phyloP scores from a whole-genome alignment of 2,888 invertebrate genomes.

The Arctia plantaginis region DNA sequence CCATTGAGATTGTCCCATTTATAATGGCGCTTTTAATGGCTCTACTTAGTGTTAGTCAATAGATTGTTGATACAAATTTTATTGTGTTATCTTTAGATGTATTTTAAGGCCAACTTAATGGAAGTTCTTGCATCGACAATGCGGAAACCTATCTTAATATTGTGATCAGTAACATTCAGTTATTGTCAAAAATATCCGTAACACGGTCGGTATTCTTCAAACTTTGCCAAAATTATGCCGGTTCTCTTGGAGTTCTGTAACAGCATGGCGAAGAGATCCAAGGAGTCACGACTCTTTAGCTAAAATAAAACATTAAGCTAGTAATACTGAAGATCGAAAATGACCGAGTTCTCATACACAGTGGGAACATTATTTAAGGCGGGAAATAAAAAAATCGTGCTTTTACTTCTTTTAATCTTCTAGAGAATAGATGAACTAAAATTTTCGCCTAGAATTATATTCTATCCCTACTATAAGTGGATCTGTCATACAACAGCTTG shows the following conservation, averaged over 20 bases:
- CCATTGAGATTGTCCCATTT: conserved; percentile 29
- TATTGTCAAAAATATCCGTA: too few relatives aligned
- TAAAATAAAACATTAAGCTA: neutral
- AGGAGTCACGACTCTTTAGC: neutral
- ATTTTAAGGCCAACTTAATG: neutral
- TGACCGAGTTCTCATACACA: neutral
- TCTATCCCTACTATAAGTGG: neutral
- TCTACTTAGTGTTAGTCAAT: conserved; percentile 31
- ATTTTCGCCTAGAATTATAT: neutral
- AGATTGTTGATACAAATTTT: neutral
- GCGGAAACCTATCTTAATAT: neutral
- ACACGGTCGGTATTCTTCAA: too few relatives aligned
- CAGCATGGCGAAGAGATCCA: neutral
- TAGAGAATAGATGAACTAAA: neutral
- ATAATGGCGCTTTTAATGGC: conserved; percentile 40
- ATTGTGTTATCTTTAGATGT: neutral
- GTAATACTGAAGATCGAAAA: neutral
- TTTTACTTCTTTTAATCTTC: neutral
- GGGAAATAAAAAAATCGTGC: neutral
- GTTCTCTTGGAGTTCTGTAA: neutral
- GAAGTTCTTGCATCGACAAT: neutral
- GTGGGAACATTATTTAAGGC: too few relatives aligned
- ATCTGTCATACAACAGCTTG: neutral
- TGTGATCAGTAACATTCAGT: neutral
- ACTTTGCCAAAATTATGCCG: neutral